These are phyloP conservation scores for Rana temporaria DNA, from an alignment of 2,113 vertebrate genomes.

Conservation along the genomic window DNA sequence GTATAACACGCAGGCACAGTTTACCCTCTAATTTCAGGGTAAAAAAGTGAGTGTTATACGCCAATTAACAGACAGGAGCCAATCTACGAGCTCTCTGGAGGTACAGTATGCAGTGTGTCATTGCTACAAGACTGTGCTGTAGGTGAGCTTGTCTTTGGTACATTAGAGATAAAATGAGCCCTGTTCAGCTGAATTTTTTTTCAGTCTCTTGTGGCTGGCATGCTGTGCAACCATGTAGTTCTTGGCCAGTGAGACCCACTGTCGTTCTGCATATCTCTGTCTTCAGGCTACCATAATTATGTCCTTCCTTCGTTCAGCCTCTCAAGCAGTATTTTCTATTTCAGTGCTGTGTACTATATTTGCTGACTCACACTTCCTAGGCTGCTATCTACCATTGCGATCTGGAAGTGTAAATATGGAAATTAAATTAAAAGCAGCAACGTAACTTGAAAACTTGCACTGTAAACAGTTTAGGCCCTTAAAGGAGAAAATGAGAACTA, in stretches of 20 bases:
- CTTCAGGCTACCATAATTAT: conserved; percentile 26
- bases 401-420: background rate
- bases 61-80: background rate
- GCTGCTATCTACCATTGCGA: conserved; percentile 3
- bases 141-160: conserved; percentile 48
- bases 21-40: no score
- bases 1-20: no score
- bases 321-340: conserved; percentile 12
- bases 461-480: no score
- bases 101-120: conserved; percentile 7
- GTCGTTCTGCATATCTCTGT: conserved; percentile 5
- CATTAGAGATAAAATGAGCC: conserved; percentile 46
- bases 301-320: conserved; percentile 18
- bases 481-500: no score
- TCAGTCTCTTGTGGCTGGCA: conserved; percentile 26
- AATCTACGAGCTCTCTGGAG: conserved; percentile 2
- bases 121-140: conserved; percentile 45
- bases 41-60: no score
- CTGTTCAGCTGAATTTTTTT: conserved; percentile 51
- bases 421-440: background rate
- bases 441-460: background rate
- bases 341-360: conserved; percentile 18
- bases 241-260: conserved; percentile 35
- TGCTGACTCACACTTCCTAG: conserved; percentile 21
- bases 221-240: conserved; percentile 49